Evolutionary conservation across 2,113 vertebrate species (phyloP).

Genomic region (Pungitius pungitius): DNA sequence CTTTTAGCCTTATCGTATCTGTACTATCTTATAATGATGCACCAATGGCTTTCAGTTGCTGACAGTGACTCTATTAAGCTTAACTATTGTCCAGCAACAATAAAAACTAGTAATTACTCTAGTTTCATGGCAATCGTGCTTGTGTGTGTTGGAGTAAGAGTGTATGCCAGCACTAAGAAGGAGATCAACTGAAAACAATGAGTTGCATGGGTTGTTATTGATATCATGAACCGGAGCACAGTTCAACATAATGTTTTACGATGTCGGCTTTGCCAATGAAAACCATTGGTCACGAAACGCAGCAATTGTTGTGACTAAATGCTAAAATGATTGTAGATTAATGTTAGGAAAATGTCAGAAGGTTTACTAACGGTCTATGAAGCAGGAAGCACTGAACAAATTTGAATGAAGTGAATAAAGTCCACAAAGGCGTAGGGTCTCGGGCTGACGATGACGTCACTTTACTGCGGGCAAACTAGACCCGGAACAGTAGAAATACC

Average conservation of each 20-base stretch:
- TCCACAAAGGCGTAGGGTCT: too few relatives aligned
- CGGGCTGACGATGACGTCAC: not conserved
- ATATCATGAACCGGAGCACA: not conserved
- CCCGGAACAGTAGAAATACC: not conserved
- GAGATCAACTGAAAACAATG: not conserved
- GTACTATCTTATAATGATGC: constrained; percentile 2
- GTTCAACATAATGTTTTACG: not conserved
- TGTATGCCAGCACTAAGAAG: not conserved
- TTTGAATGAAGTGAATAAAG: too few relatives aligned
- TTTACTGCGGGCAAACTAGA: constrained; percentile 28
- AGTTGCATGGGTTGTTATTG: not conserved
- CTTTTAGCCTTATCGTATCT: not conserved
- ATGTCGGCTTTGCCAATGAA: not conserved
- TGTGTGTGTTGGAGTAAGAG: not conserved
- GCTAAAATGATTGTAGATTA: not conserved
- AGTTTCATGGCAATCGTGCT: constrained; percentile 17
- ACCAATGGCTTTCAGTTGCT: not conserved
- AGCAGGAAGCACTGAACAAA: not conserved
- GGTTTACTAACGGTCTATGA: not conserved
- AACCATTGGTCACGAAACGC: not conserved
- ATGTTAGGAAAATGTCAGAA: not conserved
- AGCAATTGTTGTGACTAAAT: not conserved
- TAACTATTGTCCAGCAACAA: not conserved
- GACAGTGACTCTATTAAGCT: not conserved
- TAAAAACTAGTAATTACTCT: not conserved